Evolutionary conservation across 2,113 vertebrate genomes (phyloP).

Genomic region (Nycticorax nycticorax): DNA sequence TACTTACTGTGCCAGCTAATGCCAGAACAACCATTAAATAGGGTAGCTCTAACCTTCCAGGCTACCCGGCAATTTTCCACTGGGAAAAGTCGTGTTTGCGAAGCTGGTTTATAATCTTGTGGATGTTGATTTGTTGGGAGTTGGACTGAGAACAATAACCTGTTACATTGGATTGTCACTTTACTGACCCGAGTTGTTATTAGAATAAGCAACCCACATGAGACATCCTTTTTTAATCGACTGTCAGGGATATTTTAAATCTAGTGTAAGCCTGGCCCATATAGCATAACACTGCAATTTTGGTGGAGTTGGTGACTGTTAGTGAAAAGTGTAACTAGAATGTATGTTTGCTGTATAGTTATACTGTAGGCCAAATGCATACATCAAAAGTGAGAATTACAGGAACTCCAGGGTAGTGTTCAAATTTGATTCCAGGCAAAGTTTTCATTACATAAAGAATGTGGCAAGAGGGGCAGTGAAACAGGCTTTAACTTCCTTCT

Average conservation of each 20-base stretch:
- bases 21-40: background rate
- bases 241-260: background rate
- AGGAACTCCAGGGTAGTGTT: background rate
- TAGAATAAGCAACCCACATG: rapidly evolving
- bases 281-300: background rate
- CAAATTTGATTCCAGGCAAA: background rate
- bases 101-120: background rate
- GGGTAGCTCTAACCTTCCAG: background rate
- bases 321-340: background rate
- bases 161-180: background rate
- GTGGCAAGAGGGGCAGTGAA: background rate
- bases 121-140: background rate
- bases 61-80: background rate
- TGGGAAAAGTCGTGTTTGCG: background rate
- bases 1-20: background rate
- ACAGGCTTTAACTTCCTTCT: background rate
- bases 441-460: background rate
- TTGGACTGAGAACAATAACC: background rate
- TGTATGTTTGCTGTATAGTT: background rate
- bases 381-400: background rate
- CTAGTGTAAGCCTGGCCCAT: background rate
- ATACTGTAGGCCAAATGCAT: background rate
- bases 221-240: background rate
- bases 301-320: background rate
- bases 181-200: background rate